Conservation (phyloP, 2,888 invertebrate genomes). For the Chesias legatella region DNA sequence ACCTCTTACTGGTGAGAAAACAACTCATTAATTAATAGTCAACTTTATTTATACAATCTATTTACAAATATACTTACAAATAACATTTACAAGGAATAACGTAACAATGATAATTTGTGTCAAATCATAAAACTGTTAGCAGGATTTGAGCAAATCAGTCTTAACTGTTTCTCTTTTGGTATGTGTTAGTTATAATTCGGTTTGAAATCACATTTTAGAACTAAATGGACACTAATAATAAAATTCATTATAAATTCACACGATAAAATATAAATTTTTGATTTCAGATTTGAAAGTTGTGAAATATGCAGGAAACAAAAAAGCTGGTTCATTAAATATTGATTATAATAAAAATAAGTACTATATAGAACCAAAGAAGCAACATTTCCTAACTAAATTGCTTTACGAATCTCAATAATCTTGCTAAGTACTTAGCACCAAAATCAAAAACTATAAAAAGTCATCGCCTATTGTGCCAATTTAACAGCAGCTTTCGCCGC, state of each 20-base stretch:
- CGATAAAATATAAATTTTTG: background rate
- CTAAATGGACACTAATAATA: constrained; percentile 27
- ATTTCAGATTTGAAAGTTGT: background rate
- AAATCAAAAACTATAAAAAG: background rate
- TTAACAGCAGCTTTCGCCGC: constrained; percentile 94
- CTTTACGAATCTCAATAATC: no score
- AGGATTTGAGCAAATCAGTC: constrained; percentile 34
- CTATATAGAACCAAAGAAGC: no score
- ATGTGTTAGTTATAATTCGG: constrained; percentile 20
- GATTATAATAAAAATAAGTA: no score
- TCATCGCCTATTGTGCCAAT: constrained; percentile 38
- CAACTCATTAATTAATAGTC: constrained; percentile 18
- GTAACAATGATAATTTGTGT: constrained; percentile 3
- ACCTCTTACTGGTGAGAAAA: no score
- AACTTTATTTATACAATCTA: constrained; percentile 39
- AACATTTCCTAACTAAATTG: no score
- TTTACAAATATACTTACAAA: constrained; percentile 43
- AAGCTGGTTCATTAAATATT: no score
- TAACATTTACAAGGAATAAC: constrained; percentile 12
- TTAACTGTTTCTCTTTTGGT: constrained; percentile 21
- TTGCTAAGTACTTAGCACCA: no score
- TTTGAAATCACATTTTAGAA: constrained; percentile 8
- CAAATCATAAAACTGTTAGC: constrained; percentile 18
- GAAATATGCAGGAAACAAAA: no score
- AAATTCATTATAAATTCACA: constrained; percentile 8